A percentile compares a stretch with the other conserved stretches of the same genome.
These are phyloP conservation scores for Rhizoglyphus robini DNA, from an alignment of 1,140 invertebrate species.

Conservation along the genomic window DNA sequence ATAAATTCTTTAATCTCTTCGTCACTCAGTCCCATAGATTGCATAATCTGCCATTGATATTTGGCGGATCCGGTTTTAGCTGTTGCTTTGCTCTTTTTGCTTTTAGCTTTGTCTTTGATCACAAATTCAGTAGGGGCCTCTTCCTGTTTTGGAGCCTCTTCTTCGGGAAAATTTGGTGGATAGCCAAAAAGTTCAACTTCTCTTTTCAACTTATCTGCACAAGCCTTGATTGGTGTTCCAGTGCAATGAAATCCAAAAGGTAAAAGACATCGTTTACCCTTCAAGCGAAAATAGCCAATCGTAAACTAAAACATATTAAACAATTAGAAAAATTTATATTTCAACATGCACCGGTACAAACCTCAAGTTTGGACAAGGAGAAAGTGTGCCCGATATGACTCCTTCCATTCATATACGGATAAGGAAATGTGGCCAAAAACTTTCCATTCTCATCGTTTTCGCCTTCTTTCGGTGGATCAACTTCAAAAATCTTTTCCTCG, in stretches of 20 bases:
- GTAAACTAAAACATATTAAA: slow-evolving; percentile 53
- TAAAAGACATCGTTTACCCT: slow-evolving; percentile 82
- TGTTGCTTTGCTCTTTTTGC: slow-evolving; percentile 95
- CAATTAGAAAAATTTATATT: background rate
- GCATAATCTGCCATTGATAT: slow-evolving; percentile 99
- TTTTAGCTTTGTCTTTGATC: slow-evolving; percentile 84
- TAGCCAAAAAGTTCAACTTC: slow-evolving; percentile 84
- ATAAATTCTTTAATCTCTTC: slow-evolving; percentile 88
- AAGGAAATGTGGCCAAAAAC: slow-evolving; percentile 89
- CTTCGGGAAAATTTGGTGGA: slow-evolving; percentile 75
- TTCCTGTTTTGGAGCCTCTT: slow-evolving; percentile 33
- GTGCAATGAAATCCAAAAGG: slow-evolving; percentile 99
- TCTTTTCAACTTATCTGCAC: slow-evolving; percentile 89
- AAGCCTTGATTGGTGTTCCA: slow-evolving; percentile 91
- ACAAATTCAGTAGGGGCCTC: slow-evolving; percentile 46
- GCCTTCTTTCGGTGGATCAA: slow-evolving; percentile 24
- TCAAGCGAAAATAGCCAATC: slow-evolving; percentile 69
- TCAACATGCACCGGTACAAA: slow-evolving; percentile 23
- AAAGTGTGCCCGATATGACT: slow-evolving; percentile 96
- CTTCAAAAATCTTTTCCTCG: slow-evolving; percentile 49
- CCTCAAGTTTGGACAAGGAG: slow-evolving; percentile 88
- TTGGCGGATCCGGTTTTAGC: slow-evolving; percentile 78
- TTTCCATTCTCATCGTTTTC: slow-evolving; percentile 50
- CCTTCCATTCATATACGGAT: slow-evolving; percentile 98
- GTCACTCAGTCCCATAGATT: slow-evolving; percentile 70